Evolutionary conservation across 1,140 invertebrate species (phyloP), one percentile per base, ranked within the genome.

Genomic region (Neodiprion fabricii): DNA sequence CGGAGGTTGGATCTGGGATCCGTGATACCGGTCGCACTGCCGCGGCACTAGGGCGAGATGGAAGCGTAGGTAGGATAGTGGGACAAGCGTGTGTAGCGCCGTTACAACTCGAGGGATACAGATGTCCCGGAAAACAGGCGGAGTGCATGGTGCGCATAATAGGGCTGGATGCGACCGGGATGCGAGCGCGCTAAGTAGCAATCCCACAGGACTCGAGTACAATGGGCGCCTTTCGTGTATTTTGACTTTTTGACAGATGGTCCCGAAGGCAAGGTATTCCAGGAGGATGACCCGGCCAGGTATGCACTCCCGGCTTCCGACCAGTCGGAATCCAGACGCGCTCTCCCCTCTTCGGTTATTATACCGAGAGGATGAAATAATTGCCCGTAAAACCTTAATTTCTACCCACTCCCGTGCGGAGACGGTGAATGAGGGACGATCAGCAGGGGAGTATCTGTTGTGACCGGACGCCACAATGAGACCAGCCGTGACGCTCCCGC

Each of bases 191-290:
- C 84, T 86, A 86, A 86, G 85, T 86, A 86, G 83, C 81, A 80
- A 85, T 84, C 83, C 84, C 84, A 80, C 85, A 85, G 85, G 79
- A 85, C 77, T 71, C 72, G 53, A 66, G 75, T 74, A 85, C 84
- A 85, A 85, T 84, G 76, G 74, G 72, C 73, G 78, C 84, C 84
- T 83, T 81, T 81, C 79, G 81, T 84, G 77, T 86, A 85, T 86
- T 86, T 86, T 86, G 85, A 86, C 85, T 86, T 86, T 85, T 86
- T 86, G 85, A 86, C 85, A 86, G 85, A 86, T 86, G 85, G 84
- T 76, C 73, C 75, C 72, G 12, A 47, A 69, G 67, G 21, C 10
- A 11, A 47, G 21, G 23, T 14, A 21, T 11, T 11, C 14, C 23
- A 23, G 67, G 67, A 23, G 11, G 17, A 23, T 17, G 12, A 69